Evolutionary conservation across 30 jellyfish, hydroid and myxozoan species (phyloP).

Genomic region (Hydractinia symbiolongicarpus): DNA sequence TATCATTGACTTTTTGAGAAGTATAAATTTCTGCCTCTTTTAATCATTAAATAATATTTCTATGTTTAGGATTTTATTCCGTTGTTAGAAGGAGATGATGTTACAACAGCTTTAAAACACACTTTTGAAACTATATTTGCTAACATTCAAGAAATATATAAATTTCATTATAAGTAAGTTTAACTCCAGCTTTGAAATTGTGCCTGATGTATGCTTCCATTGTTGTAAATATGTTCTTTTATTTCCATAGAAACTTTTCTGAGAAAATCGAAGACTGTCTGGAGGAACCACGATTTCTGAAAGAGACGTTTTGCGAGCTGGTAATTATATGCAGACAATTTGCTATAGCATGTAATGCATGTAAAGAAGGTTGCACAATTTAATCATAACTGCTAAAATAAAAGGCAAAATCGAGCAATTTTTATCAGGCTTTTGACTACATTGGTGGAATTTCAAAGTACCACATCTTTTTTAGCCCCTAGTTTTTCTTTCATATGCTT

Average conservation of each 20-base stretch:
- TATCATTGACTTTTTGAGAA: too few relatives aligned
- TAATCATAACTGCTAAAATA: too few relatives aligned
- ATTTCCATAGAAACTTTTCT: slow-evolving; percentile 34
- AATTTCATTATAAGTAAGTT: slow-evolving; percentile 70
- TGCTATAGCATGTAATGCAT: not conserved
- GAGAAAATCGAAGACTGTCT: slow-evolving; percentile 73
- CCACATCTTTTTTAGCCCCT: too few relatives aligned
- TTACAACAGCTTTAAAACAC: slow-evolving; percentile 24
- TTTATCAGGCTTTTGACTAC: too few relatives aligned
- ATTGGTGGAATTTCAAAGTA: too few relatives aligned
- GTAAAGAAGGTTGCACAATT: too few relatives aligned
- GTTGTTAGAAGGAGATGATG: slow-evolving; percentile 29
- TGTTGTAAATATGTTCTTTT: too few relatives aligned
- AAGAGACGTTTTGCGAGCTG: slow-evolving; percentile 35
- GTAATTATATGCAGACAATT: not conserved
- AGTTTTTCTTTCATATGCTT: too few relatives aligned
- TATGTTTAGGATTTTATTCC: slow-evolving; percentile 50
- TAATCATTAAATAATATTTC: not conserved
- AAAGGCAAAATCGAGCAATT: too few relatives aligned
- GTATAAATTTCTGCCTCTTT: too few relatives aligned
- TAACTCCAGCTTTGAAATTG: not conserved
- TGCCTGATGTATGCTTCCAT: not conserved
- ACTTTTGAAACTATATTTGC: slow-evolving; percentile 41
- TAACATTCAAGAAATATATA: slow-evolving; percentile 58
- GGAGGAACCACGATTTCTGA: slow-evolving; percentile 70